Evolutionary conservation across 2,797 vertebrate genomes (phyloP).

Genomic region (Gobionotothen gibberifrons): DNA sequence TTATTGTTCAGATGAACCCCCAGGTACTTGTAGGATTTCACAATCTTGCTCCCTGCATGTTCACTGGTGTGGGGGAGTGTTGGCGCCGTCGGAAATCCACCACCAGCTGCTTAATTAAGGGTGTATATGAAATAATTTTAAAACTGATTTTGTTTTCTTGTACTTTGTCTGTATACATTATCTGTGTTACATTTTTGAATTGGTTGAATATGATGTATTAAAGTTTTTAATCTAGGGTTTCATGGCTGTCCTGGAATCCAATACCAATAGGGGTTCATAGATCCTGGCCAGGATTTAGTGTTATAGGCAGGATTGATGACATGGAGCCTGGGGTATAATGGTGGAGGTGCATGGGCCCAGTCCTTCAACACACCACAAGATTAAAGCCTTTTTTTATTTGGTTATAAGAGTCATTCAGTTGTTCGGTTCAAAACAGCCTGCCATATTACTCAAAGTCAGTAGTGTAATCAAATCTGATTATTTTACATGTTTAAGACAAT

Average conservation of each 20-base stretch:
- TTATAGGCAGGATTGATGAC: constrained; percentile 75
- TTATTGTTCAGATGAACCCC: too few species aligned
- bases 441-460: constrained; percentile 51
- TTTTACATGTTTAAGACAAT: constrained; percentile 43
- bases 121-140: too few species aligned
- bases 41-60: too few species aligned
- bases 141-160: too few species aligned
- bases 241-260: constrained; percentile 76
- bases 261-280: constrained; percentile 77
- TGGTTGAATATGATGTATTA: too few species aligned
- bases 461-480: constrained; percentile 52
- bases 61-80: too few species aligned
- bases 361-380: constrained; percentile 72
- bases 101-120: too few species aligned
- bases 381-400: constrained; percentile 71
- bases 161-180: too few species aligned
- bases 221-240: constrained; percentile 73
- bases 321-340: constrained; percentile 42
- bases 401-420: constrained; percentile 74
- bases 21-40: too few species aligned
- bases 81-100: too few species aligned
- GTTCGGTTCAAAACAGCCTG: constrained; percentile 65
- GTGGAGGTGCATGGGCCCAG: constrained; percentile 54
- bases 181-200: too few species aligned
- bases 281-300: constrained; percentile 76